A percentile compares a stretch with the other conserved stretches of the same genome.
These are phyloP conservation scores for Ataeniobius toweri DNA, from an alignment of 2,797 vertebrate genomes.

Conservation along the genomic window DNA sequence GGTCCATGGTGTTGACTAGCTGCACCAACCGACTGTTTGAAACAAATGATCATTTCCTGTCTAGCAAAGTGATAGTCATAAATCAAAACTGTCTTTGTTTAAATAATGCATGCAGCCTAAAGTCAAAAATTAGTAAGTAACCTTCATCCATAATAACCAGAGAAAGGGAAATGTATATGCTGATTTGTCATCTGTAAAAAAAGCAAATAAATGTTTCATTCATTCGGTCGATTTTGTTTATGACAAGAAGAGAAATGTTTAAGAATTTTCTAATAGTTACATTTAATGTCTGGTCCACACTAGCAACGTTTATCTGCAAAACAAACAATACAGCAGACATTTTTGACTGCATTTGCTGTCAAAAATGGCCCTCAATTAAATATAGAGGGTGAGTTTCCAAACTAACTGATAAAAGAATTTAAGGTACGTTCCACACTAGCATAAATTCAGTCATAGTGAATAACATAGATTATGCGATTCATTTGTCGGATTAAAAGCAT, in stretches of 20 bases:
- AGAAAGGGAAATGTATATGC: background rate
- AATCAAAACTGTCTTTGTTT: background rate
- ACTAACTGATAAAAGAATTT: too few relatives aligned
- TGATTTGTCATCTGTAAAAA: background rate
- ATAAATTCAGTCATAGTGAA: too few relatives aligned
- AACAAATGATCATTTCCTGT: background rate
- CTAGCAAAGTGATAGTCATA: background rate
- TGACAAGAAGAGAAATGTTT: background rate
- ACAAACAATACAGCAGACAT: too few relatives aligned
- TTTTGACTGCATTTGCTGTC: too few relatives aligned
- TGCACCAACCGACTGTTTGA: background rate
- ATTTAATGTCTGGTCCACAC: background rate
- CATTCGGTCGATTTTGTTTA: background rate
- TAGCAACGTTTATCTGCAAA: background rate
- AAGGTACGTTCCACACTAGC: too few relatives aligned
- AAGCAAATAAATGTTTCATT: background rate
- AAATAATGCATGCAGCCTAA: background rate
- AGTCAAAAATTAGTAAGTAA: background rate
- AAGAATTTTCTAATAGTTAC: background rate
- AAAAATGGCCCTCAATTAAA: too few relatives aligned
- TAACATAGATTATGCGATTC: too few relatives aligned
- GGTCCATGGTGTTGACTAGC: background rate
- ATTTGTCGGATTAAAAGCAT: too few relatives aligned
- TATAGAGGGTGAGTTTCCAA: too few relatives aligned
- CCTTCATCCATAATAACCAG: background rate